phyloP scores from a whole-genome alignment of 2,888 invertebrate genomes.

The Metalampra italica region DNA sequence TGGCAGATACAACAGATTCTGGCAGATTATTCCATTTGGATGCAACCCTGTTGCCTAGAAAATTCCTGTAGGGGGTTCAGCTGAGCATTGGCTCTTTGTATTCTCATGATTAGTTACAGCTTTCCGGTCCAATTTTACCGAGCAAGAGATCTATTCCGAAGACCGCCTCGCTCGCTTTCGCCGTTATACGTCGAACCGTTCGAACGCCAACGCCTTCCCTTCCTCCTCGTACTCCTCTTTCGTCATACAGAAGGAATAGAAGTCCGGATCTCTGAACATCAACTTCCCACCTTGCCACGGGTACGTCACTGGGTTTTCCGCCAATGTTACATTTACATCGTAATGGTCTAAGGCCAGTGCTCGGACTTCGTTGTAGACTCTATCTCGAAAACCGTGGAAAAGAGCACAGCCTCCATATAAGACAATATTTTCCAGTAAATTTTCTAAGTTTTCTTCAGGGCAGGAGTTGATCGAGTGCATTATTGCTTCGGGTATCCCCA shows the following conservation, averaged over 20 bases:
- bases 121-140: slow-evolving; percentile 30
- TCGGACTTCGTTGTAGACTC: slow-evolving; percentile 82
- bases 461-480: slow-evolving; percentile 86
- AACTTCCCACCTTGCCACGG: slow-evolving; percentile 93
- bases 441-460: slow-evolving; percentile 85
- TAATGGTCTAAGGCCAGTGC: slow-evolving; percentile 87
- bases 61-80: too few species aligned
- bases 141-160: slow-evolving; percentile 45
- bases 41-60: too few species aligned
- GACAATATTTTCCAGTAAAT: slow-evolving; percentile 89
- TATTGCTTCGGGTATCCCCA: slow-evolving; percentile 95
- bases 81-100: too few species aligned
- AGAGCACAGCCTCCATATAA: slow-evolving; percentile 88
- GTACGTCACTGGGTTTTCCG: slow-evolving; percentile 86
- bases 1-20: too few species aligned
- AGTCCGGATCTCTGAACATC: slow-evolving; percentile 85
- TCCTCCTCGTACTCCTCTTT: slow-evolving; percentile 94
- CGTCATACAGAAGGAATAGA: slow-evolving; percentile 85
- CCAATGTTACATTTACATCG: slow-evolving; percentile 82
- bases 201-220: slow-evolving; percentile 79
- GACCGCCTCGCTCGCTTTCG: slow-evolving; percentile 60
- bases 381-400: slow-evolving; percentile 90
- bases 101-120: not conserved
- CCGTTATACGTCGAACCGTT: slow-evolving; percentile 58
- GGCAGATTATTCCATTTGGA: too few species aligned